Percentiles rank a stretch among this genome's conserved stretches.
Evolutionary conservation across 2,797 vertebrate genomes (phyloP).

Genomic region (Peromyscus nudipes): DNA sequence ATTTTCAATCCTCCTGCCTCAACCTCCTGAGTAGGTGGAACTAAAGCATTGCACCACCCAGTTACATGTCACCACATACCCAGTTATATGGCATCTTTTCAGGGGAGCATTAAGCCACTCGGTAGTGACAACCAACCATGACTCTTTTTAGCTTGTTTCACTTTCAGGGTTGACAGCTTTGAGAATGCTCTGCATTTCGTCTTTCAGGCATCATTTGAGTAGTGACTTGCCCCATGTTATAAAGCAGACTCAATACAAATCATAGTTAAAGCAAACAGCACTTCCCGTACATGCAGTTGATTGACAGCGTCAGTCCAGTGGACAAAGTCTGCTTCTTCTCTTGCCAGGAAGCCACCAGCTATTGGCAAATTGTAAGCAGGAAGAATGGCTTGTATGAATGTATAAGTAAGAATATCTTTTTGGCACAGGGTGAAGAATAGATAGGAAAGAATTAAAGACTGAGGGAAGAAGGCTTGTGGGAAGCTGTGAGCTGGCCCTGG

Average conservation of each 20-base stretch:
- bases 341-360: slow-evolving; percentile 44
- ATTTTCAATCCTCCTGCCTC: neutral
- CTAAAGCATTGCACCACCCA: neutral
- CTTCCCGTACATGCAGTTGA: neutral
- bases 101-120: neutral
- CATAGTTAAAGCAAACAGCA: neutral
- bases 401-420: slow-evolving; percentile 31
- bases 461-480: neutral
- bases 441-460: slow-evolving; percentile 8
- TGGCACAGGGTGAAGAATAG: neutral
- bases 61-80: neutral
- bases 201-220: neutral
- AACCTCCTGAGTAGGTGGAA: neutral
- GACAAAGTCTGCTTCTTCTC: neutral
- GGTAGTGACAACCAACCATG: neutral
- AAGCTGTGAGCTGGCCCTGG: neutral
- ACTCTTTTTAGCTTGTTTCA: neutral
- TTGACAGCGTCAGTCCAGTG: neutral
- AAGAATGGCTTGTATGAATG: slow-evolving; percentile 12
- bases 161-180: neutral
- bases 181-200: neutral
- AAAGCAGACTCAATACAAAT: neutral
- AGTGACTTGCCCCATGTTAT: neutral
- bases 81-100: neutral
- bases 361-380: slow-evolving; percentile 41